Conservation (phyloP, 2,113 vertebrate species). For the Erythrocebus patas region DNA sequence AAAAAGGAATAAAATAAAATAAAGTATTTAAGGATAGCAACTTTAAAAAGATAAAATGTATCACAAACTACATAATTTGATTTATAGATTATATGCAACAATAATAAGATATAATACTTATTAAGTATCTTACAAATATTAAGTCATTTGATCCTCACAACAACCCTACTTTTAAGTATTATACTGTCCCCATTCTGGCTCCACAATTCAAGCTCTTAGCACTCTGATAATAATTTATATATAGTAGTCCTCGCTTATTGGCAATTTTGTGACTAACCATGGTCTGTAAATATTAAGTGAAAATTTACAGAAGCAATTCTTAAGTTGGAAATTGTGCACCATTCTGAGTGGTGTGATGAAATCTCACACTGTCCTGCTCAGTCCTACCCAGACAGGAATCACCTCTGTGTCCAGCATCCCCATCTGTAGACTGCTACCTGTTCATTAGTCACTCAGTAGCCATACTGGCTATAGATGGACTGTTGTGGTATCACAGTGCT, state of each 20-base stretch:
- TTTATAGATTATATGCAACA: not conserved
- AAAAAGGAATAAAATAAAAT: no score
- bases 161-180: not conserved
- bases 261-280: not conserved
- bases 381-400: not conserved
- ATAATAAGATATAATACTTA: not conserved
- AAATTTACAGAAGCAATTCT: not conserved
- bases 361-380: not conserved
- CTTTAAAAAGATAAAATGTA: not conserved
- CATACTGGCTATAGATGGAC: not conserved
- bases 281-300: not conserved
- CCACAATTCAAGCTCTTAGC: not conserved
- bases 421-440: not conserved
- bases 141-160: not conserved
- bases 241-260: not conserved
- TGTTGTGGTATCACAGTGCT: not conserved
- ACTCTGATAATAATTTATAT: not conserved
- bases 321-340: not conserved
- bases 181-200: not conserved
- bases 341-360: not conserved
- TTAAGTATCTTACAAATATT: slow-evolving; percentile 17
- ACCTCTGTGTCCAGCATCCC: not conserved
- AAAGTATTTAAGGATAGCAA: not conserved
- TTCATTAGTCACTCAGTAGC: not conserved
- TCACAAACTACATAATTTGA: not conserved